Percentiles rank a stretch among this genome's conserved stretches.
Conservation (phyloP, 2,113 vertebrate genomes). For the Gallinago undulata region DNA sequence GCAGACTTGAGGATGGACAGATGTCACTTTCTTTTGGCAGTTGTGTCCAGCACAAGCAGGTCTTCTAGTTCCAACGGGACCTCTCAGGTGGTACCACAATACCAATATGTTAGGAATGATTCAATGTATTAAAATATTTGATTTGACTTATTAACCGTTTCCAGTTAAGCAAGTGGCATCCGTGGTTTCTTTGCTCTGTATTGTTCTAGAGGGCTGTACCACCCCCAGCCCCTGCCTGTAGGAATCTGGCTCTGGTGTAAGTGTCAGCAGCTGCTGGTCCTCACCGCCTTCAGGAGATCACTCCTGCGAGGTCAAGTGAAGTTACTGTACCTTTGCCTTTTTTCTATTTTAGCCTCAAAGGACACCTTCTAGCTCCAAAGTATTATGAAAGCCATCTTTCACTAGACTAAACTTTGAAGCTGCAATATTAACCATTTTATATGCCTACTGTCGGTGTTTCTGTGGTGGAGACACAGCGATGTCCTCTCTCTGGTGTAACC, state of each 20-base stretch:
- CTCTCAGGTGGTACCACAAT: neutral
- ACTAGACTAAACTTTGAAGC: neutral
- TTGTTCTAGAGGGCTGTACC: neutral
- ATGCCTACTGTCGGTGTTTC: neutral
- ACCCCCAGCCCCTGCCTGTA: neutral
- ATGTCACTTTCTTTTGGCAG: neutral
- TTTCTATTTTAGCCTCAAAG: neutral
- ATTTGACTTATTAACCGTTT: neutral
- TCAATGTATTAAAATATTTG: neutral
- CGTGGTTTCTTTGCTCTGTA: rapidly evolving
- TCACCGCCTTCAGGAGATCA: neutral
- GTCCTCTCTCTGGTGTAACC: neutral
- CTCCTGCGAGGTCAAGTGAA: neutral
- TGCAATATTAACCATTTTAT: neutral
- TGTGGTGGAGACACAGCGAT: neutral
- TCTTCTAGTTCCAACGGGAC: neutral
- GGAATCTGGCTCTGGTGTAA: neutral
- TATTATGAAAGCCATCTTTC: neutral
- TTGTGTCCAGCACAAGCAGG: neutral
- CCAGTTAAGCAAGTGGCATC: neutral
- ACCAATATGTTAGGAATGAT: neutral
- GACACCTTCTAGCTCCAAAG: neutral
- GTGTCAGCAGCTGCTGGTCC: neutral
- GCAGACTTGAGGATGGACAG: neutral
- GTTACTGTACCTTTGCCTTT: neutral